These are phyloP conservation scores for Erpobdella octoculata DNA, from an alignment of 2,888 invertebrate species.

Conservation along the genomic window DNA sequence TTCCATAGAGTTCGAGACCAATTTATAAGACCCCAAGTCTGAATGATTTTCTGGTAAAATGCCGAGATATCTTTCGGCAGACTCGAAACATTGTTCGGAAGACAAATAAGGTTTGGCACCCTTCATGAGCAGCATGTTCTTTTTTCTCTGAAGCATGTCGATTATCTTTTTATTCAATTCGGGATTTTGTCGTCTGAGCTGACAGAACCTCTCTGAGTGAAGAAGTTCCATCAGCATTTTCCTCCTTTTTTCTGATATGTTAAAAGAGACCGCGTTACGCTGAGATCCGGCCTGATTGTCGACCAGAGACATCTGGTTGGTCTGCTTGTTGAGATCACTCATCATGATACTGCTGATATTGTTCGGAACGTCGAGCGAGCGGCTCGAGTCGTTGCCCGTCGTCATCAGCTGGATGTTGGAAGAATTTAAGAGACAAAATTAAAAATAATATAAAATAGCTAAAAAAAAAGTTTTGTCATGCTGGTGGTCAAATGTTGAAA, in stretches of 20 bases:
- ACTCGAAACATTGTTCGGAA: background rate
- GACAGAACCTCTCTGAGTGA: constrained; percentile 21
- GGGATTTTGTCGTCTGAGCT: constrained; percentile 18
- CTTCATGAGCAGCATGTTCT: constrained; percentile 10
- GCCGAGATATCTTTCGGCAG: background rate
- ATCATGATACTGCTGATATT: background rate
- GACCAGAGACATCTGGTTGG: background rate
- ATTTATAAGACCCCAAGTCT: background rate
- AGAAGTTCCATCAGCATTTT: constrained; percentile 8
- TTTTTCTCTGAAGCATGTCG: constrained; percentile 23
- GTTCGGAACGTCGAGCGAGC: too few species aligned
- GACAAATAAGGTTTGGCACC: background rate
- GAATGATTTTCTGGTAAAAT: background rate
- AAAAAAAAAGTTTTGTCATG: too few species aligned
- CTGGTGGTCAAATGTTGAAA: background rate
- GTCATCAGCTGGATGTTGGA: too few species aligned
- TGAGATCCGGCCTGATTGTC: background rate
- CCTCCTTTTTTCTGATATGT: constrained; percentile 13
- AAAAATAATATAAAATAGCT: too few species aligned
- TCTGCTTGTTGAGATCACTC: constrained; percentile 6
- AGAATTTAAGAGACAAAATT: too few species aligned
- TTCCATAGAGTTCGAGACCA: background rate
- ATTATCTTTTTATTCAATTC: constrained; percentile 18
- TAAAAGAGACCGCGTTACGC: background rate
- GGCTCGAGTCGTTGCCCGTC: background rate